Conservation (phyloP, 2,113 vertebrate genomes). For the Pelodiscus sinensis region DNA sequence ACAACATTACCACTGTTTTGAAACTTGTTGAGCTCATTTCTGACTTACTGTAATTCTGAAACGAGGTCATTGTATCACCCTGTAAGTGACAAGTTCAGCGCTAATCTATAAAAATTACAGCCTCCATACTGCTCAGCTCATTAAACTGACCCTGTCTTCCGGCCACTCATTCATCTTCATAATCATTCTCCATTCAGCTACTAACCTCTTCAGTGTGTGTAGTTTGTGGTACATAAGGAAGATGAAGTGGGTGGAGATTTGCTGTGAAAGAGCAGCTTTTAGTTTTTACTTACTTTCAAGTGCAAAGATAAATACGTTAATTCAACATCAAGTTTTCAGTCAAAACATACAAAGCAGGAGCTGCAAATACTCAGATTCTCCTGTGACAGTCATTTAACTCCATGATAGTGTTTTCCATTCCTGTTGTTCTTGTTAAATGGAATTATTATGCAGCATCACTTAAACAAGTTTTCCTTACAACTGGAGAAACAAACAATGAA, state of each 20-base stretch:
- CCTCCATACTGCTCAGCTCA: slow-evolving; percentile 66
- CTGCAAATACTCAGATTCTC: neutral
- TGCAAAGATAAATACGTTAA: slow-evolving; percentile 76
- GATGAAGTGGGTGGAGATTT: slow-evolving; percentile 74
- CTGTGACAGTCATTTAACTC: neutral
- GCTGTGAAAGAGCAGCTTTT: slow-evolving; percentile 73
- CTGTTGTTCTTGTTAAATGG: neutral
- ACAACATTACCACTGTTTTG: slow-evolving; percentile 59
- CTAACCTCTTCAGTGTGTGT: slow-evolving; percentile 65
- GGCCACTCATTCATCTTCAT: slow-evolving; percentile 74
- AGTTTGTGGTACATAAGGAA: slow-evolving; percentile 71
- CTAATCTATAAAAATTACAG: slow-evolving; percentile 79
- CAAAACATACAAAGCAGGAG: slow-evolving; percentile 19
- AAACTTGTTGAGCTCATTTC: slow-evolving; percentile 74
- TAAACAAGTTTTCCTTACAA: neutral
- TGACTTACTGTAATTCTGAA: slow-evolving; percentile 74
- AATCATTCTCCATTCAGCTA: slow-evolving; percentile 69
- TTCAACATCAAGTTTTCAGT: slow-evolving; percentile 42
- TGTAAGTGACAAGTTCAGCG: slow-evolving; percentile 76
- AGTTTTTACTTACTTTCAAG: slow-evolving; percentile 65
- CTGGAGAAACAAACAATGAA: neutral
- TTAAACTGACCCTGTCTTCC: slow-evolving; percentile 75
- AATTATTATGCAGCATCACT: neutral
- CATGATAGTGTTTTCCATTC: neutral
- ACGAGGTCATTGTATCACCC: slow-evolving; percentile 75